Evolutionary conservation across 2,797 vertebrate species (phyloP).

Genomic region (Aulostomus chinensis): DNA sequence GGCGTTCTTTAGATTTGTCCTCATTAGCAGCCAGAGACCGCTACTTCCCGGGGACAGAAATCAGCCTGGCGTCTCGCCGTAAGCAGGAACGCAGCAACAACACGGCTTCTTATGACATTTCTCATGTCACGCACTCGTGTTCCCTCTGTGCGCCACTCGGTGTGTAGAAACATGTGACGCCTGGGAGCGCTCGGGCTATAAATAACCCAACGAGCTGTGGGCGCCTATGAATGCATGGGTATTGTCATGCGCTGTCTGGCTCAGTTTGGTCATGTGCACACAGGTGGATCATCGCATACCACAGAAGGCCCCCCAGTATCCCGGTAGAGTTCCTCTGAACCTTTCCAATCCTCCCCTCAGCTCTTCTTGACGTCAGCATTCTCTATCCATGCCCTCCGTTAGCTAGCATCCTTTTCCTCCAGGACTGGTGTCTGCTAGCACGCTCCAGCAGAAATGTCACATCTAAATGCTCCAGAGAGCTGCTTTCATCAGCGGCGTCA

Average conservation of each 20-base stretch:
- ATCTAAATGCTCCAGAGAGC: too few relatives aligned
- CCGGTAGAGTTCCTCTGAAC: constrained; percentile 39
- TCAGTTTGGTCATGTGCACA: constrained; percentile 13
- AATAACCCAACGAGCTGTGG: constrained; percentile 53
- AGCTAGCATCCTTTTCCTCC: constrained; percentile 18
- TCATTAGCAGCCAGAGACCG: constrained; percentile 62
- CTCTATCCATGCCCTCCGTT: constrained; percentile 30
- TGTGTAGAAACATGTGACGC: constrained; percentile 50
- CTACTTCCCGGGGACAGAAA: constrained; percentile 43
- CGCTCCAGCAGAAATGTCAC: constrained; percentile 27
- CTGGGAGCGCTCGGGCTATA: constrained; percentile 51
- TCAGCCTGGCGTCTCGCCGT: constrained; percentile 12
- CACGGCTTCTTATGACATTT: constrained; percentile 68
- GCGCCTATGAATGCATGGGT: constrained; percentile 24
- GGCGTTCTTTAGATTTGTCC: constrained; percentile 32
- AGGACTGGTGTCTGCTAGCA: constrained; percentile 14
- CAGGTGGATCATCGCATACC: not conserved
- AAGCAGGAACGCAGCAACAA: constrained; percentile 28
- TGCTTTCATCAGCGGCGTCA: too few relatives aligned
- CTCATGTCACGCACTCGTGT: constrained; percentile 56
- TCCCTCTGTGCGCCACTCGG: constrained; percentile 21
- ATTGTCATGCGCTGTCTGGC: constrained; percentile 27
- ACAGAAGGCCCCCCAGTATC: too few relatives aligned
- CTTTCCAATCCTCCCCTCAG: constrained; percentile 46
- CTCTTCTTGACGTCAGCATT: constrained; percentile 34